phyloP scores from a whole-genome alignment of 2,113 vertebrate species.

The Sinocyclocheilus grahami region DNA sequence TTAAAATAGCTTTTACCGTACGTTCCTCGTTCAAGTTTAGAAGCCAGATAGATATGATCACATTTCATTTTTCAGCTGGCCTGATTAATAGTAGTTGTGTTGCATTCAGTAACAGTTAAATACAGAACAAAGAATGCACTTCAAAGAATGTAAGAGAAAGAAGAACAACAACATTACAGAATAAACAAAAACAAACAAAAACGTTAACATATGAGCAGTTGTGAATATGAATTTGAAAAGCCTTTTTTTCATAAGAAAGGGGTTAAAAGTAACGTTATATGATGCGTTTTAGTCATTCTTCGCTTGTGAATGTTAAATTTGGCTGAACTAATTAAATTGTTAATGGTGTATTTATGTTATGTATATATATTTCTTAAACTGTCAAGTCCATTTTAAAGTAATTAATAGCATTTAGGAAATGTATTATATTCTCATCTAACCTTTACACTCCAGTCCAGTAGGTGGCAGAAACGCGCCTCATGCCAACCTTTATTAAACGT shows the following conservation, averaged over 20 bases:
- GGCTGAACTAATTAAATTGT: too few relatives aligned
- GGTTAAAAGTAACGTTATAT: too few relatives aligned
- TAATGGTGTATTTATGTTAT: too few relatives aligned
- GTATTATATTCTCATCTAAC: background rate
- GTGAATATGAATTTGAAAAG: too few relatives aligned
- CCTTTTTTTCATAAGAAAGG: too few relatives aligned
- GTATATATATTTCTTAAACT: background rate
- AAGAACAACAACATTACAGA: background rate
- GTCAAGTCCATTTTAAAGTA: background rate
- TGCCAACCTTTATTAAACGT: background rate
- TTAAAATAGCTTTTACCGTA: background rate
- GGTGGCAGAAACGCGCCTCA: background rate
- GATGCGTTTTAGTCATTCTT: too few relatives aligned
- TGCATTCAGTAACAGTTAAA: background rate
- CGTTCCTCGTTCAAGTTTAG: background rate
- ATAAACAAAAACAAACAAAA: background rate
- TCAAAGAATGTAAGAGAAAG: background rate
- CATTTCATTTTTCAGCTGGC: too few relatives aligned
- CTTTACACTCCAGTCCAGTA: background rate
- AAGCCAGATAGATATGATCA: background rate
- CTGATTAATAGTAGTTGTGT: background rate
- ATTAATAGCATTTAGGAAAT: background rate
- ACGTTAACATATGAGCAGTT: too few relatives aligned
- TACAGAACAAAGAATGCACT: background rate
- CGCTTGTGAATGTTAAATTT: too few relatives aligned